phyloP scores from a whole-genome alignment of 2,113 vertebrate species.

The Ceyx cyanopectus region DNA sequence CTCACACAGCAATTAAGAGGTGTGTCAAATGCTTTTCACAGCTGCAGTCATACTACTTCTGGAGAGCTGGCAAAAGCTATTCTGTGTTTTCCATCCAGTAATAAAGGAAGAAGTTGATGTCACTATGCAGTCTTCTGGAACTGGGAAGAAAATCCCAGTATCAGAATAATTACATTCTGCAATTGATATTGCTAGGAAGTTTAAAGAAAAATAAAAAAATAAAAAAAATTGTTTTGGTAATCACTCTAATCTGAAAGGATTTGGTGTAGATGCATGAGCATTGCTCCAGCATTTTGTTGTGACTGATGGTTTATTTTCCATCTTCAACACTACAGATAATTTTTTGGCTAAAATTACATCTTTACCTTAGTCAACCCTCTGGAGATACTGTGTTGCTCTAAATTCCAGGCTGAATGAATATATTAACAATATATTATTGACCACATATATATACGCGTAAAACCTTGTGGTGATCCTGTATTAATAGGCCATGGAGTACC shows the following conservation, averaged over 20 bases:
- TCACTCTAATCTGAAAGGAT: background rate
- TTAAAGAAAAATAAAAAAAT: slow-evolving; percentile 49
- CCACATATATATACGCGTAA: too few species aligned
- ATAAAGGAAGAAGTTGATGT: slow-evolving; percentile 58
- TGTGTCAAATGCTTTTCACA: slow-evolving; percentile 44
- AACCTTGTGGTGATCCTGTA: background rate
- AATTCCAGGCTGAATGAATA: background rate
- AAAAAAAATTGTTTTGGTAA: background rate
- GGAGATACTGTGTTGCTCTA: background rate
- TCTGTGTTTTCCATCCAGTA: slow-evolving; percentile 5
- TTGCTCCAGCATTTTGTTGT: background rate
- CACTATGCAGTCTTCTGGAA: slow-evolving; percentile 22
- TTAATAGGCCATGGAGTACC: background rate
- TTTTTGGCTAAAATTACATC: background rate
- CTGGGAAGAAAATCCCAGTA: slow-evolving; percentile 14
- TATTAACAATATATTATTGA: background rate
- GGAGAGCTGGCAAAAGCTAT: background rate
- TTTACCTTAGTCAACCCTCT: background rate
- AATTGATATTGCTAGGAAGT: slow-evolving; percentile 80
- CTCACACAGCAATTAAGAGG: slow-evolving; percentile 1
- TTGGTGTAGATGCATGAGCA: background rate
- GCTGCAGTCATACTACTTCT: background rate
- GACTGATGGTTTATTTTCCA: background rate
- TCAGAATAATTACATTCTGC: slow-evolving; percentile 67
- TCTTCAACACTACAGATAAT: background rate